Evolutionary conservation across 1,140 invertebrate species (phyloP).

Genomic region (Aricia agestis): DNA sequence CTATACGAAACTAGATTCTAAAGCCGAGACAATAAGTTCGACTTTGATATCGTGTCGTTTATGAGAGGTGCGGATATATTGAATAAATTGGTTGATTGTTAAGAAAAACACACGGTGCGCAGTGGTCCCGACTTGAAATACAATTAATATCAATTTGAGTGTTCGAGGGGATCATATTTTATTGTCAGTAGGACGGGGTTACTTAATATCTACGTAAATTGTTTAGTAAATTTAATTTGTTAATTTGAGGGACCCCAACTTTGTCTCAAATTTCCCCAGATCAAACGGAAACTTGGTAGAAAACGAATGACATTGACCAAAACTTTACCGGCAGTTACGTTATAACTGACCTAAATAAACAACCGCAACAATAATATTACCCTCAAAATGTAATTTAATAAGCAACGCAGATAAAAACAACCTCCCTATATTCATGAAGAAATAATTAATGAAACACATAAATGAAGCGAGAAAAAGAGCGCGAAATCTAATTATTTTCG

Average conservation of each 20-base stretch:
- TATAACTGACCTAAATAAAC: neutral
- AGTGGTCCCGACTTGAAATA: slow-evolving; percentile 56
- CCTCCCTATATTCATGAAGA: slow-evolving; percentile 27
- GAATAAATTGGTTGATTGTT: slow-evolving; percentile 53
- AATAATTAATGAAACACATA: slow-evolving; percentile 68
- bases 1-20: slow-evolving; percentile 2
- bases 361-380: neutral
- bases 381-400: neutral
- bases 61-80: slow-evolving; percentile 19
- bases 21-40: slow-evolving; percentile 27
- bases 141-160: slow-evolving; percentile 73
- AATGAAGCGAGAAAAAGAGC: slow-evolving; percentile 58
- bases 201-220: slow-evolving; percentile 38
- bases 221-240: slow-evolving; percentile 20
- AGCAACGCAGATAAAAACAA: slow-evolving; percentile 19
- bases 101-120: slow-evolving; percentile 70
- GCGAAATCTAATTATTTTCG: slow-evolving; percentile 69
- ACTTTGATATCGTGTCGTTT: slow-evolving; percentile 25
- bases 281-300: neutral
- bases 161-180: slow-evolving; percentile 46
- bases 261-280: neutral
- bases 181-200: slow-evolving; percentile 37
- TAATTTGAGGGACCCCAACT: neutral
- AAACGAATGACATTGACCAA: neutral
- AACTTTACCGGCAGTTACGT: neutral